phyloP scores from a whole-genome alignment of 92 coral and sea anemone genomes.

The Plumapathes pennacea region DNA sequence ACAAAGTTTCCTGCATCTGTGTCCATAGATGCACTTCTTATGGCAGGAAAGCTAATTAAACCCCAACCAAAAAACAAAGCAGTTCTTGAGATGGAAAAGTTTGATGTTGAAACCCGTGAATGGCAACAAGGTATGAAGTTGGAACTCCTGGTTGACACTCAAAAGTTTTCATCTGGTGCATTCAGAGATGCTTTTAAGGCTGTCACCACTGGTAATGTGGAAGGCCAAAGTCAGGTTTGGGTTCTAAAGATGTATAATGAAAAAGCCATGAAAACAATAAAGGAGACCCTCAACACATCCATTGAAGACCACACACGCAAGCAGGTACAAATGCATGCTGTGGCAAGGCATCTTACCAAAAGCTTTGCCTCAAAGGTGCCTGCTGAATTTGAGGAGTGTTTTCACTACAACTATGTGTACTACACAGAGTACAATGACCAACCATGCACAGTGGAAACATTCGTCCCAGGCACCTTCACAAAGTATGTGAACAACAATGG shows the following conservation, averaged over 20 bases:
- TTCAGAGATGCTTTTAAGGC: conserved; percentile 38
- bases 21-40: conserved; percentile 53
- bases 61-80: conserved; percentile 38
- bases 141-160: conserved; percentile 34
- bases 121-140: conserved; percentile 53
- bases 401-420: conserved; percentile 45
- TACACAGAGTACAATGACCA: conserved; percentile 48
- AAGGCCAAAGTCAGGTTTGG: conserved; percentile 27
- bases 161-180: conserved; percentile 60
- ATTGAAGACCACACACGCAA: conserved; percentile 41
- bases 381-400: conserved; percentile 42
- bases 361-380: conserved; percentile 37
- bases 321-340: conserved; percentile 63
- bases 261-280: conserved; percentile 31
- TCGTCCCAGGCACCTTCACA: conserved; percentile 56
- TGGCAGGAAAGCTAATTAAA: conserved; percentile 68
- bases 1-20: conserved; percentile 55
- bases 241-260: conserved; percentile 40
- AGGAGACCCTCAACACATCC: conserved; percentile 14
- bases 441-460: conserved; percentile 60
- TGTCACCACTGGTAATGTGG: neutral
- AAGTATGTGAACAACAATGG: conserved; percentile 60
- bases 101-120: conserved; percentile 45
- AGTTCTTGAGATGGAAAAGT: conserved; percentile 52
- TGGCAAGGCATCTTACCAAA: conserved; percentile 58